A percentile compares a stretch with the other conserved stretches of the same genome.
Conservation (phyloP, 2,888 invertebrate species). For the Acanthosepion esculentum region DNA sequence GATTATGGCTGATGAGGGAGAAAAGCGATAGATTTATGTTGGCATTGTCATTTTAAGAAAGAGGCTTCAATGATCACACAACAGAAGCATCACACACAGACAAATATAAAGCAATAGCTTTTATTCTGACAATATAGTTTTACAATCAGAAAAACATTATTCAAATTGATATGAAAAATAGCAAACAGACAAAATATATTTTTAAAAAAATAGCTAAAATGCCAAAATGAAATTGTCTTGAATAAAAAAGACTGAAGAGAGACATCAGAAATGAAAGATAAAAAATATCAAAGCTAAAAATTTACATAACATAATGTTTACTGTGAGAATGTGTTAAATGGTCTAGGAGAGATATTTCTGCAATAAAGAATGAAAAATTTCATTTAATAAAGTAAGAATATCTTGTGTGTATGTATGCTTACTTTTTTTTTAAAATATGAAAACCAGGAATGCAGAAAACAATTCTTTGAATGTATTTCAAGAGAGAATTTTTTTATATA, state of each 20-base stretch:
- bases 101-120: background rate
- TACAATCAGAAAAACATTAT: background rate
- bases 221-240: background rate
- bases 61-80: background rate
- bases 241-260: background rate
- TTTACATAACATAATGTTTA: background rate
- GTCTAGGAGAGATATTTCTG: background rate
- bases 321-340: background rate
- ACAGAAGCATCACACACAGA: background rate
- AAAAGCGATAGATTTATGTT: background rate
- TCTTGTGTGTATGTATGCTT: background rate
- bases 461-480: background rate
- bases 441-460: slow-evolving; percentile 33
- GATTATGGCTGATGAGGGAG: background rate
- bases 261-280: too few relatives aligned
- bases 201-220: background rate
- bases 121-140: slow-evolving; percentile 21
- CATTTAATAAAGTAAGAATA: background rate
- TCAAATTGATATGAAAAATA: slow-evolving; percentile 16
- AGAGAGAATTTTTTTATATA: background rate
- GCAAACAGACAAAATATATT: background rate
- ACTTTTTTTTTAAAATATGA: background rate
- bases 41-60: slow-evolving; percentile 12
- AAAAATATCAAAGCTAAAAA: background rate
- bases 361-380: background rate